These are phyloP conservation scores for Himalopsyche kuldschensis DNA, from an alignment of 2,888 invertebrate species.

Conservation along the genomic window DNA sequence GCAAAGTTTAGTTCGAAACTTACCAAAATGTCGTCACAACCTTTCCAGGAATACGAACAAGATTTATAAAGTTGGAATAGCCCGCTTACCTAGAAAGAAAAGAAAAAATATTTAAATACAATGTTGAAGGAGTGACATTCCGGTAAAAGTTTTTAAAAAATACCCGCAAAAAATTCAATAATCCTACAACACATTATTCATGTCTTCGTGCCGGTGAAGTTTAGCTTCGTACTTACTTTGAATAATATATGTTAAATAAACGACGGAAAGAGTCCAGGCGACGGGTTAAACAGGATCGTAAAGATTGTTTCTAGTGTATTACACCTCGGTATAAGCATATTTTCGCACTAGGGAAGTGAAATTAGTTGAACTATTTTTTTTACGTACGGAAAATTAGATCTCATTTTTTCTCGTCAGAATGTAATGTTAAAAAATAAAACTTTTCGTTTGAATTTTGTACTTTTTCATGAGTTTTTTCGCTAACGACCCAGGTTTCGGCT, in stretches of 20 bases:
- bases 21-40: background rate
- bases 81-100: background rate
- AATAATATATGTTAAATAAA: background rate
- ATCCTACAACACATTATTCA: background rate
- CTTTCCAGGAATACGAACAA: background rate
- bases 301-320: no score
- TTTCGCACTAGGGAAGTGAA: no score
- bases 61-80: background rate
- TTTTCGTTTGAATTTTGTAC: no score
- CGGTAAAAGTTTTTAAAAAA: background rate
- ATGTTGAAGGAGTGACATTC: background rate
- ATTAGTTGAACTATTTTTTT: no score
- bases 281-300: no score
- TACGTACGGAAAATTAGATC: no score
- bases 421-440: no score
- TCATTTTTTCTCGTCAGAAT: no score
- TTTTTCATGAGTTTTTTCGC: no score
- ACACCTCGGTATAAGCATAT: no score
- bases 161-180: background rate
- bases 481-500: no score
- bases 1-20: background rate
- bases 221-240: background rate
- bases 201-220: background rate
- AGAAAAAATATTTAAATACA: background rate
- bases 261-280: background rate